These are phyloP conservation scores for Cathartes aura DNA, from an alignment of 2,113 vertebrate genomes.

Conservation along the genomic window DNA sequence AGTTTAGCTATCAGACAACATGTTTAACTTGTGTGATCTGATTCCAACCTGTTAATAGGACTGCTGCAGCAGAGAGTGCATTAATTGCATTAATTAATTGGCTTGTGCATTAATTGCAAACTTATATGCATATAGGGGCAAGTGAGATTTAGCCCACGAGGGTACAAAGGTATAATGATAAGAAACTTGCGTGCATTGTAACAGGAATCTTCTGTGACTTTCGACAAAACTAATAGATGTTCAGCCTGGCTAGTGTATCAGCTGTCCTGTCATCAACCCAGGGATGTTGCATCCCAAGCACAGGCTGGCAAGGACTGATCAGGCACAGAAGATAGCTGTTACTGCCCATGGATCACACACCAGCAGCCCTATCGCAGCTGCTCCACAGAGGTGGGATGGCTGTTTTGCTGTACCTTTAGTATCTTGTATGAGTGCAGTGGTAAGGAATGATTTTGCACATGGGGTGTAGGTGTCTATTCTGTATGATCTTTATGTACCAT, in stretches of 20 bases:
- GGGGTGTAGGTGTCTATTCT: neutral
- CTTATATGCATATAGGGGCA: fast-evolving
- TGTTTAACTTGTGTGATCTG: neutral
- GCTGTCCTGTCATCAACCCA: neutral
- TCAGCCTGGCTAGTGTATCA: neutral
- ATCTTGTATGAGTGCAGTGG: fast-evolving
- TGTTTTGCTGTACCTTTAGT: fast-evolving
- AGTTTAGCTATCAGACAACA: neutral
- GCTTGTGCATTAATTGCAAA: neutral
- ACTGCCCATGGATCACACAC: fast-evolving
- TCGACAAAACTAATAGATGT: fast-evolving
- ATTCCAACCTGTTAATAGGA: neutral
- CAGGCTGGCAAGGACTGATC: neutral
- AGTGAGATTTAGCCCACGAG: neutral
- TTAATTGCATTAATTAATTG: too few species aligned
- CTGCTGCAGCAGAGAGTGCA: neutral
- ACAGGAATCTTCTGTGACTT: neutral
- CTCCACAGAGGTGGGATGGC: neutral
- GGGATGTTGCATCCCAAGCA: neutral
- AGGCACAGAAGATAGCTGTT: neutral
- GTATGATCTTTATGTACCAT: neutral
- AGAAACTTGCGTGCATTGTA: neutral
- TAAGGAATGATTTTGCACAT: neutral
- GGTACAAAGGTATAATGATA: neutral
- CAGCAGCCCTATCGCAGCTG: neutral